phyloP scores from a whole-genome alignment of 2,113 vertebrate species.

The Hippocampus abdominalis region DNA sequence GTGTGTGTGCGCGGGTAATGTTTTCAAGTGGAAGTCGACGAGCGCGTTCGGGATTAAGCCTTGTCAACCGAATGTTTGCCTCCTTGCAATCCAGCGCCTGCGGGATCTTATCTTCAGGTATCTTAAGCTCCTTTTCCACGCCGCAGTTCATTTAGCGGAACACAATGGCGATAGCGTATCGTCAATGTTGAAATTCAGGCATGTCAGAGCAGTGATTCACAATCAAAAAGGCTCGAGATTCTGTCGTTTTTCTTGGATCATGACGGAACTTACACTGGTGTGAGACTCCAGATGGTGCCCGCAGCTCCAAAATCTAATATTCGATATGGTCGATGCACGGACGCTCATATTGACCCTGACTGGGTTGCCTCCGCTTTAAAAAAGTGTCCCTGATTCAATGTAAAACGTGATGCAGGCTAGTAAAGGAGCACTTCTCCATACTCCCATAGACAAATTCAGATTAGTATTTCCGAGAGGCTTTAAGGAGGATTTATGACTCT shows the following conservation, averaged over 20 bases:
- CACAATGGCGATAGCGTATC: no score
- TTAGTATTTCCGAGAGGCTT: constrained; percentile 3
- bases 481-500: constrained; percentile 9
- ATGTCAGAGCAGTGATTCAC: no score
- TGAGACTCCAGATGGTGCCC: not conserved
- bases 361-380: not conserved
- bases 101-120: not conserved
- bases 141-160: no score
- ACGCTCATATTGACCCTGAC: not conserved
- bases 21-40: not conserved
- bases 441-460: not conserved
- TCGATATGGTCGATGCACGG: not conserved
- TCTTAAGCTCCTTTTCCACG: no score
- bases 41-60: not conserved
- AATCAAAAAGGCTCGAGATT: not conserved
- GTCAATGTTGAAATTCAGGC: no score
- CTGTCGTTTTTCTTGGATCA: not conserved
- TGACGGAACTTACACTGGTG: not conserved
- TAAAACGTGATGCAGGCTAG: not conserved
- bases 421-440: not conserved
- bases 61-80: not conserved
- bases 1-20: not conserved
- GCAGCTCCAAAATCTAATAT: not conserved
- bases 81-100: not conserved
- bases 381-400: not conserved